Conservation (phyloP, 2,797 vertebrate genomes). For the Labeo calbasu region DNA sequence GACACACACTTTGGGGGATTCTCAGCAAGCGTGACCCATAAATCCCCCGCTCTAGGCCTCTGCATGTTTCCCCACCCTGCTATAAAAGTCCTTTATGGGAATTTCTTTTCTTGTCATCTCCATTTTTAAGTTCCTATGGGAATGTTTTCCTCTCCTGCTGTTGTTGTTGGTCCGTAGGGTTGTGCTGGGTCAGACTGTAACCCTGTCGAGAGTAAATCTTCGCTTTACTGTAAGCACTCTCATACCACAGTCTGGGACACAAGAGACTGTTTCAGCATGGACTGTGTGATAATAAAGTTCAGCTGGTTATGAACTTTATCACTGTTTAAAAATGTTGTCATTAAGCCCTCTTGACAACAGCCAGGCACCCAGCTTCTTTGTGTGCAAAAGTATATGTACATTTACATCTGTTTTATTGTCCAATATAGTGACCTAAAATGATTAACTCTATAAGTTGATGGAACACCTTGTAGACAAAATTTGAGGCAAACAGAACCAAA, state of each 20-base stretch:
- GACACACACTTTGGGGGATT: constrained; percentile 53
- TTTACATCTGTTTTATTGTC: neutral
- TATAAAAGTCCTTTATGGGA: constrained; percentile 56
- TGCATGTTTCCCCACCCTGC: constrained; percentile 57
- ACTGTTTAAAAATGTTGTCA: constrained; percentile 25
- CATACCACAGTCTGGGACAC: neutral
- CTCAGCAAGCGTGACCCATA: constrained; percentile 52
- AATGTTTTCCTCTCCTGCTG: constrained; percentile 42
- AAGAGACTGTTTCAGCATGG: constrained; percentile 2
- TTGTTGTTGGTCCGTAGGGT: constrained; percentile 48
- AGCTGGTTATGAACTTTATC: constrained; percentile 34
- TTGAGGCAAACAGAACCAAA: neutral
- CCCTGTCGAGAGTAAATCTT: constrained; percentile 35
- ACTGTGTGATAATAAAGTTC: constrained; percentile 17
- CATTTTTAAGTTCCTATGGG: constrained; percentile 53
- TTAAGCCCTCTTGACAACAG: constrained; percentile 29
- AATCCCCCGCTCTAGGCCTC: constrained; percentile 45
- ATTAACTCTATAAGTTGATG: neutral
- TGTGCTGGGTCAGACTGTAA: constrained; percentile 17
- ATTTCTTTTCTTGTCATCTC: constrained; percentile 22
- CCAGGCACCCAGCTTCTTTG: neutral
- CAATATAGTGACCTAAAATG: neutral
- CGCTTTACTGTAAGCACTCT: constrained; percentile 17
- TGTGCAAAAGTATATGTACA: neutral
- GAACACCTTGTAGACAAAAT: neutral